Base-by-base conservation (phyloP, 92 coral and sea anemone species). In the Phenganax stokvisi region DNA sequence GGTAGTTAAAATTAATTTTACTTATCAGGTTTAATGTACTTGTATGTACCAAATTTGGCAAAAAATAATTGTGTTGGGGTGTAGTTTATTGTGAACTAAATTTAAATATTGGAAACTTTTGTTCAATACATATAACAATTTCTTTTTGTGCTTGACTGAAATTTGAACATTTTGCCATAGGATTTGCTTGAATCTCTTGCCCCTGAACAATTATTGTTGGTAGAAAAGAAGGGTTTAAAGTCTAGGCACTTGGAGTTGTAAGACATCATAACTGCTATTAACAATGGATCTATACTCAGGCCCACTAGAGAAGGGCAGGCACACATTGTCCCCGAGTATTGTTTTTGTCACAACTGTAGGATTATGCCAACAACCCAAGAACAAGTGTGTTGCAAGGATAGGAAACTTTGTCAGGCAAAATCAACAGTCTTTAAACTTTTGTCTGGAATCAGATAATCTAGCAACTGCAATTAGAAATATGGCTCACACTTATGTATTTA, bases 381-480 rank as follows among this genome's bases (percentile, higher is more conserved):
- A 74, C 51, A 74, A 47, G 15, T 70, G 10, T 81, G 85, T n/a
- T 69, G 77, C 75, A 70, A 62, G 54, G 85, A 81, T 28, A 68
- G 16, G 47, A 73, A 69, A 54, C 52, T 68, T 15, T 81, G 68
- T 16, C 17, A 57, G 54, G 56, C 70, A 27, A 60, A 54, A 63
- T 56, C 53, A 30, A 60, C 31, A 10, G 61, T 71, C 6, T 82
- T 82, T 20, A 51, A 47, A 82, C 59, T 56, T 69, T 54, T 81
- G 77, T 62, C 55, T 68, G 10, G 85, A 82, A 12, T 82, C 85
- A 55, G 85, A 82, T 71, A 82, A 82, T 72, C 51, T 82, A 17
- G 79, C 47, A 51, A 82, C 85, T 47, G 80, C 72, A 53, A 82
- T 82, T 10, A 11, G 85, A 58, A 82, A 63, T 66, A 75, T 82